A percentile compares a stretch with the other conserved stretches of the same genome.
These are phyloP conservation scores for Chlorodrepanis virens DNA, from an alignment of 2,113 vertebrate species.

Conservation along the genomic window DNA sequence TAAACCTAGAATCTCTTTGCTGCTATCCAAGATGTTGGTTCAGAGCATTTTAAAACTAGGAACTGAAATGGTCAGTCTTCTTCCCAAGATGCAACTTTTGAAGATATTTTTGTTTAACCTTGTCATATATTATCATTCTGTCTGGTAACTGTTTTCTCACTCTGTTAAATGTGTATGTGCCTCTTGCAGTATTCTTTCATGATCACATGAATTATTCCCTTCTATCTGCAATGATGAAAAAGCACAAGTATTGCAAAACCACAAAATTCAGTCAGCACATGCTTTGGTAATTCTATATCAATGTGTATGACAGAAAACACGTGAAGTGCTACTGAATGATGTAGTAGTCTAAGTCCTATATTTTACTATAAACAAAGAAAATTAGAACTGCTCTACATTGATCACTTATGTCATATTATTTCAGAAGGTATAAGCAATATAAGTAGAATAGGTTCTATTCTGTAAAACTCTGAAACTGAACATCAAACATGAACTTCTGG, in stretches of 20 bases:
- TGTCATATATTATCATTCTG: background rate
- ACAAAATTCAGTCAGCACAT: background rate
- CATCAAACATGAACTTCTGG: constrained; percentile 44
- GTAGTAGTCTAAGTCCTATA: background rate
- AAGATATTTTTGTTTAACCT: background rate
- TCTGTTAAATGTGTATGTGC: background rate
- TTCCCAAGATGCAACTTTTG: background rate
- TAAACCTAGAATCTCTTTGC: background rate
- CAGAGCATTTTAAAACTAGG: background rate
- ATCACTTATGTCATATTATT: constrained; percentile 2
- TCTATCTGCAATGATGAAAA: background rate
- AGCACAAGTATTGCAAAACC: background rate
- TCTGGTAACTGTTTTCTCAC: background rate
- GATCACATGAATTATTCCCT: background rate
- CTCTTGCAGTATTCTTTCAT: background rate
- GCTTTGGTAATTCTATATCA: background rate
- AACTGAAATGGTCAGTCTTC: background rate
- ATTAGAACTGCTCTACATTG: background rate
- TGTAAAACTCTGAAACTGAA: constrained; percentile 26
- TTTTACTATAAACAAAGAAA: constrained; percentile 39
- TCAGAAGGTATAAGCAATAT: constrained; percentile 30
- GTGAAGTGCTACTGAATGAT: background rate
- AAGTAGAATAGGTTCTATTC: constrained; percentile 47
- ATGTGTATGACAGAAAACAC: background rate
- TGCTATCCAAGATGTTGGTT: background rate